Evolutionary conservation across 1,140 invertebrate genomes (phyloP), one percentile per base, ranked within the genome.

Genomic region (Diploscapter pachys): DNA sequence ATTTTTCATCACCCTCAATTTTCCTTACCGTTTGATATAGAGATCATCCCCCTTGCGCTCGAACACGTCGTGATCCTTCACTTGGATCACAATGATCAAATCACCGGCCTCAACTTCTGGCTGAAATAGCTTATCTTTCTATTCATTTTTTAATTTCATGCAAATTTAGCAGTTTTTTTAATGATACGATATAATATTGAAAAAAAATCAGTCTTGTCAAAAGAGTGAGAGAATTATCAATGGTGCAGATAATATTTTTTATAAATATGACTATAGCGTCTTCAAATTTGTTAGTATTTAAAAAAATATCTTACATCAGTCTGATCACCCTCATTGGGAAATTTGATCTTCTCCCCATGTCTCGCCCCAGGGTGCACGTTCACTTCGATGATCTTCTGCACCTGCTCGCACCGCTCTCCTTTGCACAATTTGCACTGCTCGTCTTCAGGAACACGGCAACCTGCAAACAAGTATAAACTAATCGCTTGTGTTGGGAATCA

Each of bases 371-470:
- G 89, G 70, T 89, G 88, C 55, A 90, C 85, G 78, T 88, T 86
- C 51, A 90, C 89, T 81, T 90, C 89, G n/a, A 90, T 75, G 62
- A 89, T 66, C 63, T 90, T 90, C 53, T 86, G 85, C 71, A 89
- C 88, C 75, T 87, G 83, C 3, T 86, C 81, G 50, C 87, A 86
- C 81, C 89, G 89, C 48, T 86, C 84, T 5, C 89, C 89, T 50
- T 89, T 89, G 85, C 94, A 96, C 59, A 87, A 88, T 80, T 89
- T 89, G 85, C 94, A 96, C 55, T 90, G 89, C 86, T 93, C 91
- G 79, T 88, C 88, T n/a, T 93, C 91, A 83, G 89, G 90, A 75
- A 95, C 91, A 54, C 89, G 89, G 85, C 91, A 91, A 62, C 91
- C 88, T 88, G 62, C 63, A 82, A 13, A 31, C 31, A 1, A 64